phyloP scores from a whole-genome alignment of 2,797 vertebrate species.

The Buphagus erythrorhynchus region DNA sequence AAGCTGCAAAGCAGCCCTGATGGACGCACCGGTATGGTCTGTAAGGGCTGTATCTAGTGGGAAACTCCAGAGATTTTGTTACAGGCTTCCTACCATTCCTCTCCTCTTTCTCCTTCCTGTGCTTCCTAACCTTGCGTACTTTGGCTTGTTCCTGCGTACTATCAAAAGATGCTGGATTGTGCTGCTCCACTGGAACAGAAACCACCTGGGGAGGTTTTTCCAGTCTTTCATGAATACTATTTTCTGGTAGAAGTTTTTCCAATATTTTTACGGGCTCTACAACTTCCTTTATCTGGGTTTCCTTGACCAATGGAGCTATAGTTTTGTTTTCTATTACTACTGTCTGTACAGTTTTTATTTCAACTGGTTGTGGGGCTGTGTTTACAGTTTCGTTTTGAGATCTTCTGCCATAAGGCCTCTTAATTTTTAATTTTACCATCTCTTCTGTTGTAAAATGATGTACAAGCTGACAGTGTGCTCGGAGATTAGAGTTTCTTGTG shows the following conservation, averaged over 20 bases:
- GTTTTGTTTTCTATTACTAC: constrained; percentile 61
- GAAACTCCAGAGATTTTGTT: constrained; percentile 73
- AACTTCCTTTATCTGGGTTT: constrained; percentile 43
- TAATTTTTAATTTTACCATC: constrained; percentile 88
- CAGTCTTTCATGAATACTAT: constrained; percentile 68
- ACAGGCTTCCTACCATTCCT: constrained; percentile 77
- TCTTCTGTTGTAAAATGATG: constrained; percentile 90
- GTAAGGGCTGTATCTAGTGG: constrained; percentile 83
- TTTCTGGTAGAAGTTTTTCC: constrained; percentile 68
- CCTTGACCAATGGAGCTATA: constrained; percentile 33
- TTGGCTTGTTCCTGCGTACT: constrained; percentile 45
- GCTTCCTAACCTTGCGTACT: constrained; percentile 63
- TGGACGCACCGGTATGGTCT: constrained; percentile 94
- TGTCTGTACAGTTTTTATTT: constrained; percentile 63
- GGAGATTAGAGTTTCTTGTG: constrained; percentile 96
- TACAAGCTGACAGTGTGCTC: constrained; percentile 90
- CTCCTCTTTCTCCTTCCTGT: constrained; percentile 82
- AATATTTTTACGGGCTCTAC: constrained; percentile 37
- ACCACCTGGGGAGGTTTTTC: constrained; percentile 60
- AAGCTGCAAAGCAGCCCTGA: constrained; percentile 92
- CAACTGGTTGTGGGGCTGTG: constrained; percentile 26
- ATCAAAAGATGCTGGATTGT: not conserved
- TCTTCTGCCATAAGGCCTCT: constrained; percentile 82
- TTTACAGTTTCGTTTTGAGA: constrained; percentile 71
- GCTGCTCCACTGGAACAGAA: constrained; percentile 52